Evolutionary conservation across 2,113 vertebrate genomes (phyloP).

Genomic region (Ceyx melanurus): DNA sequence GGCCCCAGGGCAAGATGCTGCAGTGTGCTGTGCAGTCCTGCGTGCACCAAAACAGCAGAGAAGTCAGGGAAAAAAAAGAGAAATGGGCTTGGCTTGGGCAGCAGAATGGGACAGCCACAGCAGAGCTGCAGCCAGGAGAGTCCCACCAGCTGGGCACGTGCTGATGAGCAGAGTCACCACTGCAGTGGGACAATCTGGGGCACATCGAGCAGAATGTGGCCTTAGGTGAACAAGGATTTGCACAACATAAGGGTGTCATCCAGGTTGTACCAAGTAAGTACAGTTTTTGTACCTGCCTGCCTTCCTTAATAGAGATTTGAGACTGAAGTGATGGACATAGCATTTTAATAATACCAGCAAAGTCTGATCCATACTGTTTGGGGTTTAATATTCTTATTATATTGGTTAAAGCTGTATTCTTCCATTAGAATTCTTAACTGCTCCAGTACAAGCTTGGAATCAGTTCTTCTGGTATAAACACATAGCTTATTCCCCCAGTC

Average conservation of each 20-base stretch:
- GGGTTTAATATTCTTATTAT: neutral
- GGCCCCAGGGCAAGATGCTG: neutral
- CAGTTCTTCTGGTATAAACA: neutral
- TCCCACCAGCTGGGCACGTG: accelerated
- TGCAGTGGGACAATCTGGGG: accelerated
- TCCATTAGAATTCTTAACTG: neutral
- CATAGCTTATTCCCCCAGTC: neutral
- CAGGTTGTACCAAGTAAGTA: neutral
- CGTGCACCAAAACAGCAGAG: neutral
- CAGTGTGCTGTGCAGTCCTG: neutral
- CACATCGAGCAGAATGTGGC: accelerated
- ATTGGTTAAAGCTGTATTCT: neutral
- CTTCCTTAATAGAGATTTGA: neutral
- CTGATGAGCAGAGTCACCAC: accelerated
- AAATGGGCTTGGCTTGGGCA: neutral
- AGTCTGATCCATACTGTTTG: neutral
- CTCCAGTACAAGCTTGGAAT: neutral
- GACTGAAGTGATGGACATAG: neutral
- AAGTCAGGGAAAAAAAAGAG: neutral
- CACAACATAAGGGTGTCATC: neutral
- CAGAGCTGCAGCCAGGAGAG: neutral
- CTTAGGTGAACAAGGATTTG: neutral
- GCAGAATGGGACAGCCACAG: neutral
- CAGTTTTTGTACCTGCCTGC: neutral
- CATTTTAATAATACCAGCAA: neutral